Conservation (phyloP, 1,140 invertebrate species). For the Plodia interpunctella region DNA sequence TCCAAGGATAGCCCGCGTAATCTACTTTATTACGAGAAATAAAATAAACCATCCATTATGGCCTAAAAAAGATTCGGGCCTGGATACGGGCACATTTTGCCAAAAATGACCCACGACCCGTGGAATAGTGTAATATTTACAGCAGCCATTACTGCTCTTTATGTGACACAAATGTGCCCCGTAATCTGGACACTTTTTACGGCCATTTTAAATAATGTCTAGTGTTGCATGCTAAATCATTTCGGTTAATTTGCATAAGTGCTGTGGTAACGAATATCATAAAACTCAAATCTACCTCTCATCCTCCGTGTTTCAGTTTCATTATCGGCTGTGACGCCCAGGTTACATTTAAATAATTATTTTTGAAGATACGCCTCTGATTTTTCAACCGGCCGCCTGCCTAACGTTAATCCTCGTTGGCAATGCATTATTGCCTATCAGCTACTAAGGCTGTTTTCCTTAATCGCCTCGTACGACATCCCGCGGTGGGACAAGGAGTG, state of each 20-base stretch:
- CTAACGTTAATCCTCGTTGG: too few species aligned
- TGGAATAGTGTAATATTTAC: constrained; percentile 49
- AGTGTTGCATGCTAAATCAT: constrained; percentile 39
- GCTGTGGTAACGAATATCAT: background rate
- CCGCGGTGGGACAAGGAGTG: too few species aligned
- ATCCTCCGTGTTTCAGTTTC: too few species aligned
- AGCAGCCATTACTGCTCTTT: constrained; percentile 40
- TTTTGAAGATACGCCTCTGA: too few species aligned
- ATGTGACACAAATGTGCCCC: constrained; percentile 43
- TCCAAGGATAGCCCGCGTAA: background rate
- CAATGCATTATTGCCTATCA: too few species aligned
- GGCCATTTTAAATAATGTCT: constrained; percentile 47
- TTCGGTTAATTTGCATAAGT: constrained; percentile 49
- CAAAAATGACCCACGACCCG: constrained; percentile 30
- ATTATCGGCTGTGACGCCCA: too few species aligned
- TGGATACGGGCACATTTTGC: constrained; percentile 43
- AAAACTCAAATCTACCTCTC: too few species aligned
- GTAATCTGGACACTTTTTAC: constrained; percentile 51
- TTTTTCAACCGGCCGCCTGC: too few species aligned
- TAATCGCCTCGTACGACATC: too few species aligned
- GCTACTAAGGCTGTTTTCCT: too few species aligned
- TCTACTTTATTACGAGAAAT: constrained; percentile 11
- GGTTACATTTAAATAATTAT: too few species aligned
- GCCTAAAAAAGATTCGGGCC: constrained; percentile 28
- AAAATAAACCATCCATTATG: constrained; percentile 13